Base-by-base conservation (phyloP, 1,140 invertebrate species). In the Philopotamus ludificatus region DNA sequence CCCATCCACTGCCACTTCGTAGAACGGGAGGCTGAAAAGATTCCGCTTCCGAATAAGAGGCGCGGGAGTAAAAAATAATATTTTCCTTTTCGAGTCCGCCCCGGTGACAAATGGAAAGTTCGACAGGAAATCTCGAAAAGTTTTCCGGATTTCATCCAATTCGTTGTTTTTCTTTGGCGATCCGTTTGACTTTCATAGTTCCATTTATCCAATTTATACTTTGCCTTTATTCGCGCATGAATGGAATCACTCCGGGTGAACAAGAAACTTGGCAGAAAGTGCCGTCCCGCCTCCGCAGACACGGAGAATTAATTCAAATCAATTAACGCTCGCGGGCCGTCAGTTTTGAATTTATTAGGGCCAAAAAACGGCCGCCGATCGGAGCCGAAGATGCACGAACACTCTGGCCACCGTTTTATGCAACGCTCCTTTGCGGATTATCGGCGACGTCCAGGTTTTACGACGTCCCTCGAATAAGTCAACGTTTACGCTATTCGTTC, bases 121-220 rank as follows among this genome's bases (percentile, higher is more conserved):
- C 3, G 3, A 22, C 50, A 22, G 50, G 22, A 22, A 53, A 53
- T 25, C 50, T 25, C 4, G 22, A 22, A 22, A 53, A 53, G 22
- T 25, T 53, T 26, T 22, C 22, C 20, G 21, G 22, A 25, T 53
- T 53, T 25, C 50, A 4, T 12, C 50, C 50, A 3, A 26, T 22
- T 22, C 22, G 8, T 53, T 53, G 22, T 53, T 53, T 53, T 53
- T 53, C 50, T 53, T 53, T 22, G 3, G 50, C 50, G 50, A 22
- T 22, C 50, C 50, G 50, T 53, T 53, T 53, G 50, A 53, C 50
- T 53, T 53, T 22, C 50, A 53, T 49, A 49, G 15, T 49, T 49
- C 47, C 50, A 26, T 53, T 53, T 53, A 53, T 53, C 50, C 50
- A 53, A 53, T 53, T 53, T 53, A 53, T 53, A 53, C 50, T 53